These are phyloP conservation scores for Drosophila formosana DNA, from an alignment of 2,888 invertebrate genomes.

Conservation along the genomic window DNA sequence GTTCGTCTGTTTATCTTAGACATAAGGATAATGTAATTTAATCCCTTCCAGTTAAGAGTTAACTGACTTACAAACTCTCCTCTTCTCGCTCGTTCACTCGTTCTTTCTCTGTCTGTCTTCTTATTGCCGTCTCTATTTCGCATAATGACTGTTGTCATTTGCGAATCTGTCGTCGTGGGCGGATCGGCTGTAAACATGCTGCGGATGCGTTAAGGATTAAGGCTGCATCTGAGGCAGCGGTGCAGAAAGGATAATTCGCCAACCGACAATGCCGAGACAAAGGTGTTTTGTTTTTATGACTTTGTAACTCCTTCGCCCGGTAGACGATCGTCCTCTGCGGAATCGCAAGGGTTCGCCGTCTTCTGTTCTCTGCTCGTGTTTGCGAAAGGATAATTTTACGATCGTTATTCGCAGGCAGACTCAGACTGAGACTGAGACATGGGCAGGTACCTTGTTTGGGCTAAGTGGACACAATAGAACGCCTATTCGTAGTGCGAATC, in stretches of 20 bases:
- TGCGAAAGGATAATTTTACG: conserved; percentile 75
- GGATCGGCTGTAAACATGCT: conserved; percentile 57
- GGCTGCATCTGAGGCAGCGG: conserved; percentile 36
- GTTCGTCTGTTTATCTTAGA: conserved; percentile 75
- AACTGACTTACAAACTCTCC: conserved; percentile 61
- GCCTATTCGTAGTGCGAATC: conserved; percentile 73
- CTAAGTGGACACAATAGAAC: conserved; percentile 71
- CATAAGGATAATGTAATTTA: conserved; percentile 83
- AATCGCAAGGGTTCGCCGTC: conserved; percentile 10
- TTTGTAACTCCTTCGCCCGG: conserved; percentile 79
- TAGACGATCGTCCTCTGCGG: conserved; percentile 35
- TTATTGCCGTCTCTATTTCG: not conserved
- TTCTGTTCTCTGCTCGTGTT: conserved; percentile 51
- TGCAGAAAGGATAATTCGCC: conserved; percentile 71
- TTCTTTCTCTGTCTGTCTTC: not conserved
- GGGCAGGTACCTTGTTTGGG: conserved; percentile 61
- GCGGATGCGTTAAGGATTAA: conserved; percentile 55
- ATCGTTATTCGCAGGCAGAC: conserved; percentile 61
- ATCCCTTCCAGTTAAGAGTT: conserved; percentile 81
- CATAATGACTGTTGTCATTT: conserved; percentile 52
- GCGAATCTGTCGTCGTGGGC: conserved; percentile 60
- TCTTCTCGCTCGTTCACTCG: not conserved
- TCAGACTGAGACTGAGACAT: conserved; percentile 7
- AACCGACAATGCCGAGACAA: conserved; percentile 69
- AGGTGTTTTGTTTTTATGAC: conserved; percentile 83